phyloP scores from a whole-genome alignment of 2,113 vertebrate genomes.

The Sylvilagus bachmani region DNA sequence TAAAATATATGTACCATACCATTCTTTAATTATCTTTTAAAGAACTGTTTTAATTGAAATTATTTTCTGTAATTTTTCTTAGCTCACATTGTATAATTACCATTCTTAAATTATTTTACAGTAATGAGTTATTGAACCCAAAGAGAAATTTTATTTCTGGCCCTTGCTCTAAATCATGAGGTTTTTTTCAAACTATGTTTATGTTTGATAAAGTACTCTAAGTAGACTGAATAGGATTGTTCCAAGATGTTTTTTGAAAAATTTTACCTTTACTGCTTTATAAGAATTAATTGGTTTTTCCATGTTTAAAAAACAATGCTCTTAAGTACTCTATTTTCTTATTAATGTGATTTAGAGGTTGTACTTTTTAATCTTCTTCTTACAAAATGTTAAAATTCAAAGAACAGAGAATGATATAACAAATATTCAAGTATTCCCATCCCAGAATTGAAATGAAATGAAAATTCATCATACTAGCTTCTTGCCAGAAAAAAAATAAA shows the following conservation, averaged over 20 bases:
- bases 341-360: not conserved
- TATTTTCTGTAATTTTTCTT: slow-evolving; percentile 70
- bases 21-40: slow-evolving; percentile 69
- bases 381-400: slow-evolving; percentile 40
- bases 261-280: slow-evolving; percentile 14
- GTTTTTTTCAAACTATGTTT: not conserved
- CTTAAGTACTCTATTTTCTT: not conserved
- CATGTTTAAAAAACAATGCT: not conserved
- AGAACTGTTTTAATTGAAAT: slow-evolving; percentile 72
- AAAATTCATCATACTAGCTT: not conserved
- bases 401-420: not conserved
- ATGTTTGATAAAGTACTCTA: slow-evolving; percentile 34
- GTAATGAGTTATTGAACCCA: slow-evolving; percentile 64
- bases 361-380: not conserved
- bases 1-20: slow-evolving; percentile 67
- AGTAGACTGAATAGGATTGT: not conserved
- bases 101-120: slow-evolving; percentile 56
- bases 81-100: slow-evolving; percentile 60
- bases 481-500: slow-evolving; percentile 3
- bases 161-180: slow-evolving; percentile 3
- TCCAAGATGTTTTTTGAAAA: not conserved
- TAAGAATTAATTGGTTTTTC: slow-evolving; percentile 25
- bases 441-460: slow-evolving; percentile 33
- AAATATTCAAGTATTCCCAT: slow-evolving; percentile 14
- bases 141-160: slow-evolving; percentile 49